Base-by-base conservation (phyloP, 2,113 vertebrate species). In the Bambusicola thoracicus region DNA sequence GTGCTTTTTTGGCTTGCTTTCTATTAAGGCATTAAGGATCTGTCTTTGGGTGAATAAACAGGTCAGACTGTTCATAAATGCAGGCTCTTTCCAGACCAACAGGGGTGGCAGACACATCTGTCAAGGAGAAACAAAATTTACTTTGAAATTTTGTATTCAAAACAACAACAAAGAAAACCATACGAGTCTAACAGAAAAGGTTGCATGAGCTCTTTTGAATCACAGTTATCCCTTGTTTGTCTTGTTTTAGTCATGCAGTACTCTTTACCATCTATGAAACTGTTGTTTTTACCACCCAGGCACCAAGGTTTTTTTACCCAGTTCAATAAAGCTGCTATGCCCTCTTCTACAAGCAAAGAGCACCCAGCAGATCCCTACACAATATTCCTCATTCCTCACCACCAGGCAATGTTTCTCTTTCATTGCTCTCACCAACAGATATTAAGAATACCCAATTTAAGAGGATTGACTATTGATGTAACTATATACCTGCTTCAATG, bases 71-170 rank as follows among this genome's bases (percentile, higher is more conserved):
- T 81, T 58, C 73, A 73, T 70, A 67, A 93, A 76, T 7, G 34
- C 51, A 3, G 13, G 40, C 75, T 58, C 59, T 65, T 43, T 74
- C 40, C 89, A 90, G 69, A 49, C 41, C 85, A 66, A 66, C 49
- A 76, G n/a, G 34, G 87, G 75, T 3, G 20, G 81, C 81, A 92
- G 79, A 67, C 65, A 72, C 63, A 92, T 69, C 69, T 93, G 86
- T 81, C 91, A 87, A 53, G 6, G 62, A 75, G 81, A 58, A 92
- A 82, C 66, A 89, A 89, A 81, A 86, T 59, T 84, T 44, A 65
- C 90, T 94, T 87, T 85, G 93, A 91, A 93, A 94, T 74, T 6
- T 46, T 87, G 32, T 38, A 77, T 41, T 70, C 67, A 76, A 94
- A 92, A 58, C 82, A 82, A 76, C n/a, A n/a, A n/a, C n/a, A n/a